Evolutionary conservation across 2,888 invertebrate species (phyloP), one percentile per base, ranked within the genome.

Genomic region (Omphaloscelis lunosa): DNA sequence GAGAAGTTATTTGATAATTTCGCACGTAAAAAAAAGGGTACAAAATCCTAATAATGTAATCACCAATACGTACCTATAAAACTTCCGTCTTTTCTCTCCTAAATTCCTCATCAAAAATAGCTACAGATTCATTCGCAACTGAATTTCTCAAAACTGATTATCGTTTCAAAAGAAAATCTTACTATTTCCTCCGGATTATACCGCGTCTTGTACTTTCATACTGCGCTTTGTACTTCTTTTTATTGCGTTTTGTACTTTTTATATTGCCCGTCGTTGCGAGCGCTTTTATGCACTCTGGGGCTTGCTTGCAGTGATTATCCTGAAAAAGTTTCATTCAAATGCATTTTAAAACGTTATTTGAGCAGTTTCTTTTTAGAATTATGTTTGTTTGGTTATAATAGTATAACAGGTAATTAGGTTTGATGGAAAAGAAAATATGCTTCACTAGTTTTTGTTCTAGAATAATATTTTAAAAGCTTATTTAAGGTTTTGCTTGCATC

Each of bases 301-400:
- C 62, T 75, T 2, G 34, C 62, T 17, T 12, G 20, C 29, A 11
- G 29, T 15, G 77, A 77, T 70, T 70, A 82, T 80, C 39, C 56
- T 12, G 48, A 51, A 67, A 61, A 61, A 81, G 69, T 82, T 77
- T 41, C 61, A 67, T 82, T 62, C 65, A 77, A 77, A 70, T 80
- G 70, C 56, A 63, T 81, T 79, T 75, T 58, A 51, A 66, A 79
- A 56, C n/a, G 66, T 41, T 75, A 62, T 75, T 67, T 41, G 29
- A 75, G 56, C 23, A 48, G 62, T 61, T 48, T 61, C 17, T 48
- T 59, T 58, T 12, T 12, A 59, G 29, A 61, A n/a, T 56, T 56
- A 12, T 27, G 7, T 15, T 53, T 80, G 34, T 59, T 59, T 9
- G 15, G 58, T 48, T 29, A 15, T 20, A 23, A 15, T 34, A 59